Base-by-base conservation (phyloP, 2,797 vertebrate genomes). In the Helarctos malayanus region DNA sequence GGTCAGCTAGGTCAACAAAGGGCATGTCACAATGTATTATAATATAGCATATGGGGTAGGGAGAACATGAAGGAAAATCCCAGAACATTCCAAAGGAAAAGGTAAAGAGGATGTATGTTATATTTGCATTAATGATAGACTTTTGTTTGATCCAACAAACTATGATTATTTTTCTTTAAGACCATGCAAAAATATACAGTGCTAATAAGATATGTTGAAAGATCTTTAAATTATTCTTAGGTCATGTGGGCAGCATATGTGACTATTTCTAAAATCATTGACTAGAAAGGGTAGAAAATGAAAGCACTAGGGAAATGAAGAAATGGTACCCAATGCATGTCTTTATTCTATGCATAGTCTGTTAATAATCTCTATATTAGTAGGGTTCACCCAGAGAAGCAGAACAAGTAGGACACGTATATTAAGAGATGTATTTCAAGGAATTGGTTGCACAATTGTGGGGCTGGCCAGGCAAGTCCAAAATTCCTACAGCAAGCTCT, bases 101-200 rank as follows among this genome's bases (percentile, higher is more conserved):
- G 4, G 11, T 27, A 32, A 94, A 76, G 12, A 82, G 61, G 56
- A 52, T 41, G 29, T 52, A 7, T 56, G 41, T 56, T 88, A 56
- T 89, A n/a, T 59, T 96, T 97, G 93, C 87, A 32, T 68, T 83
- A 73, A 82, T 41, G 52, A 56, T 85, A 78, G 19, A n/a, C 47
- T 78, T 94, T 61, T 49, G 2, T 92, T 96, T 92, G 49, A 79
- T 81, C 35, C n/a, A 78, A 78, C 6, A 89, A 89, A 89, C 19
- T 10, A 45, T 85, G 19, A 35, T n/a, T 76, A 27, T 87, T 87
- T 96, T 96, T 76, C 82, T 78, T 83, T 45, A 57, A 75, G 56
- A 69, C 25, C 13, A 32, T 57, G 25, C 8, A 47, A 90, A 95
- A 63, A 54, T 19, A 38, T 52, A 6, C 21, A 56, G 23, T 56